Conservation (phyloP, 2,888 invertebrate species). For the Drosophila ustulata region DNA sequence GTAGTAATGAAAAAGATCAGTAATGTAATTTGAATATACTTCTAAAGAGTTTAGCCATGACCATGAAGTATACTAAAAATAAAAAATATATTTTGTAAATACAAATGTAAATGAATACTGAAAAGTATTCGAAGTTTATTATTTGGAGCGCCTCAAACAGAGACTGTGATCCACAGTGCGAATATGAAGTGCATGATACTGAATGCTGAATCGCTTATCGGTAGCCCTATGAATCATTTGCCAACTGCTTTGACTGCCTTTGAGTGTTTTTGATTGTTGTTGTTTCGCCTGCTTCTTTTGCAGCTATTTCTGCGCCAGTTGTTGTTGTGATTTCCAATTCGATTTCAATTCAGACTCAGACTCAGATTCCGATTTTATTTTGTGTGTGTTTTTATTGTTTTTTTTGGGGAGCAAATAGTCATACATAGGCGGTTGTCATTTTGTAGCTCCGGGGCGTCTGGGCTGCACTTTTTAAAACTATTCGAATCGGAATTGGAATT, state of each 20-base stretch:
- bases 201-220: constrained; percentile 64
- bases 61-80: no score
- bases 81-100: no score
- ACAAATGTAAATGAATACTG: no score
- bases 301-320: neutral
- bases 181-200: constrained; percentile 3
- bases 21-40: no score
- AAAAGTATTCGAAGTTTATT: neutral
- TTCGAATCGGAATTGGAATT: neutral
- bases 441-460: neutral
- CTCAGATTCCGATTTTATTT: constrained; percentile 12
- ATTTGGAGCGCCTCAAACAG: neutral
- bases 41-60: no score
- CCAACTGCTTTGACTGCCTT: constrained; percentile 42
- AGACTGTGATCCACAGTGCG: constrained; percentile 21
- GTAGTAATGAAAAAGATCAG: no score
- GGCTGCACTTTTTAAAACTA: constrained; percentile 26
- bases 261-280: constrained; percentile 30
- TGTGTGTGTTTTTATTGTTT: neutral
- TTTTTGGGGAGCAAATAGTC: constrained; percentile 7
- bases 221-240: constrained; percentile 64
- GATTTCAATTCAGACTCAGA: constrained; percentile 10
- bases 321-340: constrained; percentile 13
- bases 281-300: constrained; percentile 12
- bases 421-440: neutral